These are phyloP conservation scores for Sebastes trivittatus DNA, from an alignment of 2,797 vertebrate genomes.

Conservation along the genomic window DNA sequence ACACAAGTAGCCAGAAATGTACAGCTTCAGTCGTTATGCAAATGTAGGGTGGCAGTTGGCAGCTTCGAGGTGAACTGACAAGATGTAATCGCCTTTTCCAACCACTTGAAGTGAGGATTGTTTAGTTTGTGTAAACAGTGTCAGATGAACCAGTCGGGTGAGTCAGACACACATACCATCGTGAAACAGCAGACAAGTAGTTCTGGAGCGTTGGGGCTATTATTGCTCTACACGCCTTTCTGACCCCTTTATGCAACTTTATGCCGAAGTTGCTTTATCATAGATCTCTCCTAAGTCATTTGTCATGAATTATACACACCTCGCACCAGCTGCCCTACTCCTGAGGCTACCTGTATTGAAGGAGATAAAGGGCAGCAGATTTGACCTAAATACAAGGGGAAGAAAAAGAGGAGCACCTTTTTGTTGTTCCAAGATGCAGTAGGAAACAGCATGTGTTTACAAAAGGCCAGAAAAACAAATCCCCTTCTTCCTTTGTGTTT, in stretches of 20 bases:
- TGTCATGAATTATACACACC: not conserved
- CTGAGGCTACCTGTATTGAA: not conserved
- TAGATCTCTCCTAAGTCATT: not conserved
- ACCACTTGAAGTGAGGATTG: not conserved
- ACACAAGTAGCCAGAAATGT: not conserved
- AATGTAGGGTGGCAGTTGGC: not conserved
- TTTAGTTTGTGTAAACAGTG: constrained; percentile 27
- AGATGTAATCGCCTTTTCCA: not conserved
- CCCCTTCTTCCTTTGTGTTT: not conserved
- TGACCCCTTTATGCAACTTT: not conserved
- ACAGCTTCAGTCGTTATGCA: not conserved
- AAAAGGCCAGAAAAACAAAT: not conserved
- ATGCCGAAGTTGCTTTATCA: not conserved
- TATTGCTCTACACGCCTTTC: not conserved
- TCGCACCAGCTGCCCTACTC: not conserved
- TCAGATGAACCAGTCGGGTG: constrained; percentile 51
- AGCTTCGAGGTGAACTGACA: not conserved
- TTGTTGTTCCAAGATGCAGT: not conserved
- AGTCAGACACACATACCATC: not conserved
- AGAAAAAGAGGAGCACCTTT: not conserved
- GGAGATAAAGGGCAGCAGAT: not conserved
- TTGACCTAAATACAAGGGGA: constrained; percentile 25
- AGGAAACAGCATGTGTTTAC: not conserved
- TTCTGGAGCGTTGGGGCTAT: not conserved
- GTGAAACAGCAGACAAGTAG: not conserved